Base-by-base conservation (phyloP, 2,113 vertebrate genomes). In the Formicarius rufipectus region DNA sequence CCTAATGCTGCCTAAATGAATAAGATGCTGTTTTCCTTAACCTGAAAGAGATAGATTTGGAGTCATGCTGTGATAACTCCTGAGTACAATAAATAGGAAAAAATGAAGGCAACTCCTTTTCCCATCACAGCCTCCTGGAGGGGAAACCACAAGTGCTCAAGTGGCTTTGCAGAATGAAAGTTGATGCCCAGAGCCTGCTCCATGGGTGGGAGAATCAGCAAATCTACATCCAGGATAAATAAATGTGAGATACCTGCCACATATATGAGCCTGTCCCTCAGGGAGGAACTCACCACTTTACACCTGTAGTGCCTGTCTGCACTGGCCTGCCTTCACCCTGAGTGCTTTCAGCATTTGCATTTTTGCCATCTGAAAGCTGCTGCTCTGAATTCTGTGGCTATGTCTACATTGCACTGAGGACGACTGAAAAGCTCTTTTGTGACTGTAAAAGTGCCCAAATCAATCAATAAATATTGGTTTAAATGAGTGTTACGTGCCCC, bases 401-500 rank as follows among this genome's bases (percentile, higher is more conserved):
- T 22, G 15, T 78, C 56, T 80, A 25, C 40, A 22, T 10, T 53
- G 66, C 67, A 67, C 56, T 74, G 62, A 89, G 60, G 52, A 76
- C 62, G 72, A 89, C 75, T 33, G 24, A 62, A 86, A 79, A 83
- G 67, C 80, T 88, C 64, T 90, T 64, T 50, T 86, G 76, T 77
- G 69, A 49, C 87, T 82, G 20, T 50, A 1, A 50, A 68, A 69
- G 66, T 88, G 40, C 37, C 69, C 74, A 60, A 86, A 56, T 79
- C 52, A 71, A 83, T 95, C 87, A 79, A 78, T 96, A 91, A 66
- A 23, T 86, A 95, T 72, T 86, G 76, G 45, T 89, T 96, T 83
- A 91, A 67, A 62, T 76, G 62, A 72, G 76, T 73, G 71, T 88
- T 92, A 56, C 71, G 58, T 90, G 64, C 59, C 74, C 27, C 50